These are phyloP conservation scores for Silurus glanis DNA, from an alignment of 2,113 vertebrate species.

Conservation along the genomic window DNA sequence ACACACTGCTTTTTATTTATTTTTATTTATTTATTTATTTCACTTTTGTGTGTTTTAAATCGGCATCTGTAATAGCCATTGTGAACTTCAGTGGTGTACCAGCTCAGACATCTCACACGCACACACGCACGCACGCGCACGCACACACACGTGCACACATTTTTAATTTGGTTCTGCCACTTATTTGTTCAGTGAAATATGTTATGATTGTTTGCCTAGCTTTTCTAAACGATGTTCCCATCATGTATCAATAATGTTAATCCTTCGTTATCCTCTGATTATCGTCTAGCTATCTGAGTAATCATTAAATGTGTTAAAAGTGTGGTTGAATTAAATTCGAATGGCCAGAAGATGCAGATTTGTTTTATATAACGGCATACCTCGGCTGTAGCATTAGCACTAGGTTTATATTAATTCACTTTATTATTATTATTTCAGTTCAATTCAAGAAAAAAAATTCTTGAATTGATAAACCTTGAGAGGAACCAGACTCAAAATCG, in stretches of 20 bases:
- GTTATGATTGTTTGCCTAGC: not conserved
- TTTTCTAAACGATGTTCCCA: not conserved
- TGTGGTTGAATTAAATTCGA: not conserved
- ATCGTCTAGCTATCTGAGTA: not conserved
- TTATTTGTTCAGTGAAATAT: not conserved
- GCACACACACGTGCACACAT: too few relatives aligned
- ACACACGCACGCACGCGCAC: not conserved
- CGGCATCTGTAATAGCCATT: not conserved
- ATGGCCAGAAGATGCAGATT: not conserved
- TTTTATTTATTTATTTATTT: not conserved
- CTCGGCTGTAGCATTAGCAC: not conserved
- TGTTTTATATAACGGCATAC: not conserved
- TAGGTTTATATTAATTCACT: not conserved
- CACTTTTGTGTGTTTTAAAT: not conserved
- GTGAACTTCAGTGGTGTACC: not conserved
- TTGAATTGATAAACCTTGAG: too few relatives aligned
- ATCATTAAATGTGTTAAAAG: not conserved
- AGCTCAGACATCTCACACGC: not conserved
- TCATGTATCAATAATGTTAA: not conserved
- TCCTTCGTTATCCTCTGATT: not conserved
- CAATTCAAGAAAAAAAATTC: too few relatives aligned
- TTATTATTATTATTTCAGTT: not conserved
- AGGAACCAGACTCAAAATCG: too few relatives aligned
- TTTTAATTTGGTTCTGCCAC: not conserved
- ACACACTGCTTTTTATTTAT: not conserved